These are phyloP conservation scores for Dynastes hyllus DNA, from an alignment of 2,888 invertebrate species.

Conservation along the genomic window DNA sequence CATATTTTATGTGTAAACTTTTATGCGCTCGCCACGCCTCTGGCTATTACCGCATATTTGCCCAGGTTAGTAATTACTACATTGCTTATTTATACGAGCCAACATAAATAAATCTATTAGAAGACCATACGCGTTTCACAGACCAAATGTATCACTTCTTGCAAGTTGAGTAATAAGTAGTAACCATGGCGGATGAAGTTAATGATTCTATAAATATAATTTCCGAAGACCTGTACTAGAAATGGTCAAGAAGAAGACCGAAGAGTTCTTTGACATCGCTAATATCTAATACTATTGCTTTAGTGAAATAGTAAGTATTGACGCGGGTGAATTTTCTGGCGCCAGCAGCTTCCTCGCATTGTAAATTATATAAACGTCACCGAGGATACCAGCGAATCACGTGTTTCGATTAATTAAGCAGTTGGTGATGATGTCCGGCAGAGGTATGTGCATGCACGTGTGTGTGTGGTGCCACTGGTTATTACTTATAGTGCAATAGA, in stretches of 20 bases:
- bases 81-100: too few species aligned
- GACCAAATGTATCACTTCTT: too few species aligned
- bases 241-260: not conserved
- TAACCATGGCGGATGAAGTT: too few species aligned
- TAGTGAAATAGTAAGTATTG: constrained; percentile 25
- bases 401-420: constrained; percentile 45
- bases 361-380: constrained; percentile 57
- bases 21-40: too few species aligned
- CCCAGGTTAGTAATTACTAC: too few species aligned
- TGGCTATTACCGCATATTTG: too few species aligned
- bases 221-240: not conserved
- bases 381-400: constrained; percentile 34
- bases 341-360: constrained; percentile 55
- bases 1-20: too few species aligned
- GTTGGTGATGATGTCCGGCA: constrained; percentile 32
- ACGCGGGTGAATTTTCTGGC: constrained; percentile 56
- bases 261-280: constrained; percentile 34
- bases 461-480: constrained; percentile 11
- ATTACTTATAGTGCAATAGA: constrained; percentile 8
- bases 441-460: not conserved
- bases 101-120: too few species aligned
- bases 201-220: constrained; percentile 16
- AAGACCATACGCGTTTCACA: too few species aligned
- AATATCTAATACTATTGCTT: constrained; percentile 31
- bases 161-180: too few species aligned